Evolutionary conservation across 2,113 vertebrate genomes (phyloP).

Genomic region (Plestiodon gilberti): DNA sequence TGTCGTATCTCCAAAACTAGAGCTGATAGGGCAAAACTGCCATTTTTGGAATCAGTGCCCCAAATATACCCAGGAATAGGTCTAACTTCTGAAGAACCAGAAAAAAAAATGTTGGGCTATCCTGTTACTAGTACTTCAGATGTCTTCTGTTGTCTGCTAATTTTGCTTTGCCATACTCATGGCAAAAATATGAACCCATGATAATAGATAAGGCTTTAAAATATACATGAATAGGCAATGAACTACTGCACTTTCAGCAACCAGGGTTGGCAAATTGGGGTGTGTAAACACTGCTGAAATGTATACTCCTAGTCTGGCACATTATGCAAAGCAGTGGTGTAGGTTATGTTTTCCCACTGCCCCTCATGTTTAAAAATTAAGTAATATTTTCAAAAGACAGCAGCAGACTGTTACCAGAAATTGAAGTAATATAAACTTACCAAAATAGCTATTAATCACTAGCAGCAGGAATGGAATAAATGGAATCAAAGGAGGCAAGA

Average conservation of each 20-base stretch:
- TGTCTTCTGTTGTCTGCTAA: not conserved
- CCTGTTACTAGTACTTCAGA: too few relatives aligned
- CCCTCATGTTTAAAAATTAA: conserved; percentile 48
- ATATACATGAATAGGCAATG: conserved; percentile 38
- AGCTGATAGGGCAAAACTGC: too few relatives aligned
- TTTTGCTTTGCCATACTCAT: not conserved
- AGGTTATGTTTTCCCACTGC: conserved; percentile 39
- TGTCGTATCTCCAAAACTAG: too few relatives aligned
- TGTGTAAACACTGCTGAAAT: conserved; percentile 29
- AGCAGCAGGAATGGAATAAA: not conserved
- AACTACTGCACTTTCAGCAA: not conserved
- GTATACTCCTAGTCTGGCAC: conserved; percentile 14
- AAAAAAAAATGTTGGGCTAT: too few relatives aligned
- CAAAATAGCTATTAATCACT: conserved; percentile 57
- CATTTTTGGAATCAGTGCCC: too few relatives aligned
- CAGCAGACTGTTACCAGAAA: conserved; percentile 48
- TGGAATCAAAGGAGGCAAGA: conserved; percentile 38
- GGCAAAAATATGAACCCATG: not conserved
- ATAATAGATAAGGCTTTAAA: conserved; percentile 23
- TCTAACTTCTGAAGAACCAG: too few relatives aligned
- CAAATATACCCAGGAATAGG: too few relatives aligned
- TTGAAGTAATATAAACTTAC: conserved; percentile 39
- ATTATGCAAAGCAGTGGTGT: not conserved
- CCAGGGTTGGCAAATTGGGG: not conserved
- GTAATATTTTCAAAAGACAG: conserved; percentile 50